Evolutionary conservation across 2,113 vertebrate species (phyloP).

Genomic region (Apodemus speciosus): DNA sequence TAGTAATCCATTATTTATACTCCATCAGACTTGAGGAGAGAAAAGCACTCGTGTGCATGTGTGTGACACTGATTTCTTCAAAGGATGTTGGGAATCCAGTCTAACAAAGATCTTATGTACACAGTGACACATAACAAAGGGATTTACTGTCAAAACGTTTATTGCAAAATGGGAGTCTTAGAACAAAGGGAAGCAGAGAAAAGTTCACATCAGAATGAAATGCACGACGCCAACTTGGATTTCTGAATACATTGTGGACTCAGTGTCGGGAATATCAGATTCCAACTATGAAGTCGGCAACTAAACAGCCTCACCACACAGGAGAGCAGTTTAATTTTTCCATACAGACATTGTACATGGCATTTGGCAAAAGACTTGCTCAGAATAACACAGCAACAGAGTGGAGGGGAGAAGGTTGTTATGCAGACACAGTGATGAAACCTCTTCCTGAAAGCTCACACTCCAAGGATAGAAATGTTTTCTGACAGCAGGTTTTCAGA

Average conservation of each 20-base stretch:
- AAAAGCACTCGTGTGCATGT: not conserved
- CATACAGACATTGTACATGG: constrained; percentile 85
- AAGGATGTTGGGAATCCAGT: constrained; percentile 43
- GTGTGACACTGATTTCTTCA: constrained; percentile 54
- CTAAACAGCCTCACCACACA: constrained; percentile 82
- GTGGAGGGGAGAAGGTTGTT: constrained; percentile 73
- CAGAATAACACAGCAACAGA: constrained; percentile 78
- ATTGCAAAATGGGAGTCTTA: constrained; percentile 90
- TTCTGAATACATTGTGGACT: constrained; percentile 82
- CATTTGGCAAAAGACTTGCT: constrained; percentile 81
- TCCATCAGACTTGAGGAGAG: constrained; percentile 48
- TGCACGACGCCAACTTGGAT: constrained; percentile 83
- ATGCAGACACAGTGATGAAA: constrained; percentile 81
- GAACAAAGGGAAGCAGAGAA: constrained; percentile 87
- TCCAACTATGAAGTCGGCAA: constrained; percentile 79
- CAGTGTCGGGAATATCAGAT: constrained; percentile 83
- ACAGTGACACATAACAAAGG: constrained; percentile 85
- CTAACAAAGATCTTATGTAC: constrained; percentile 73
- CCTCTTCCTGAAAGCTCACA: constrained; percentile 83
- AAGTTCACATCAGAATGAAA: constrained; percentile 87
- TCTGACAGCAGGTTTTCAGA: constrained; percentile 81
- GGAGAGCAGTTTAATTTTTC: constrained; percentile 83
- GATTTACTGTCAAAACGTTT: constrained; percentile 91
- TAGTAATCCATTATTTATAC: constrained; percentile 64
- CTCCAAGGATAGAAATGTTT: constrained; percentile 83